These are phyloP conservation scores for Noctua janthe DNA, from an alignment of 2,888 invertebrate species.

Conservation along the genomic window DNA sequence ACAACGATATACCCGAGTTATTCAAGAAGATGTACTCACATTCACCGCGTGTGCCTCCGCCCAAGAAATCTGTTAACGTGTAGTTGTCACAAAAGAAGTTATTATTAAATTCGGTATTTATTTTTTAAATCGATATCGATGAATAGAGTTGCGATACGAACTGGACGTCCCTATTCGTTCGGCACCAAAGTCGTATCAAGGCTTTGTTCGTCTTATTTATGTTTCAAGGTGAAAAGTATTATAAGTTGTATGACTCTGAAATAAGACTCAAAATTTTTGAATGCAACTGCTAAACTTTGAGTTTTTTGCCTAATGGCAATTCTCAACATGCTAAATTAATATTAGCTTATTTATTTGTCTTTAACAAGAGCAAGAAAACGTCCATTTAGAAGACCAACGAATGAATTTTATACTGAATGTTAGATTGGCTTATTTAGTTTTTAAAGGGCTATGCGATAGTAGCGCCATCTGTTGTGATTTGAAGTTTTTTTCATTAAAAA, in stretches of 20 bases:
- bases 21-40: slow-evolving; percentile 94
- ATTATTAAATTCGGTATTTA: slow-evolving; percentile 16
- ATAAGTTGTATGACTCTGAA: neutral
- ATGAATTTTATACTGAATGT: slow-evolving; percentile 25
- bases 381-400: slow-evolving; percentile 47
- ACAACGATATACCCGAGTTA: slow-evolving; percentile 93
- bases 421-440: slow-evolving; percentile 13
- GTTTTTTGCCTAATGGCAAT: neutral
- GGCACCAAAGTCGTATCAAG: slow-evolving; percentile 14
- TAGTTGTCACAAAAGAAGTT: slow-evolving; percentile 45
- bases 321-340: slow-evolving; percentile 3
- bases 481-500: neutral
- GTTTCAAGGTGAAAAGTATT: neutral
- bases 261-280: neutral
- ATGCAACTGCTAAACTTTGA: neutral
- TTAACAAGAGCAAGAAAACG: slow-evolving; percentile 26
- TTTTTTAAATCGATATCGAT: slow-evolving; percentile 13
- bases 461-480: slow-evolving; percentile 30
- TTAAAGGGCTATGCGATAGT: slow-evolving; percentile 27
- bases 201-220: slow-evolving; percentile 25
- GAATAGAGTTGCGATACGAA: neutral
- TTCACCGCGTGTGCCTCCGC: slow-evolving; percentile 86
- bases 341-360: slow-evolving; percentile 7
- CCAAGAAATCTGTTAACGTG: slow-evolving; percentile 82
- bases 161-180: slow-evolving; percentile 10